phyloP scores from a whole-genome alignment of 30 jellyfish, hydroid and myxozoan genomes.

The Turritopsis dohrnii region DNA sequence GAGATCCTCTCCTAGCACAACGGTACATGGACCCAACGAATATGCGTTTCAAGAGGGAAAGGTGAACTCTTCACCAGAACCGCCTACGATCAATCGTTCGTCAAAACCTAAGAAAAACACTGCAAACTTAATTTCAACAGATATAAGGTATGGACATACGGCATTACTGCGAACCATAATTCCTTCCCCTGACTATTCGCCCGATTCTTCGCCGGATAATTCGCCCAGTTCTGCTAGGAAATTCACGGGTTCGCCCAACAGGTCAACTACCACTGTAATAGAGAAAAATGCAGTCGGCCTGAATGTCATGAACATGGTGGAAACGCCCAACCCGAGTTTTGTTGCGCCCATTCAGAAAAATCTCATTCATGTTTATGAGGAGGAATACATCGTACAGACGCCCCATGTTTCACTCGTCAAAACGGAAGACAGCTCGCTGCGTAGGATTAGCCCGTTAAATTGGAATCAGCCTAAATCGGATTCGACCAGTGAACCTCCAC shows the following conservation, averaged over 20 bases:
- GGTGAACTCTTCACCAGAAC: neutral
- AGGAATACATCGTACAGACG: neutral
- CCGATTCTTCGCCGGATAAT: constrained; percentile 6
- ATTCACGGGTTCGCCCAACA: neutral
- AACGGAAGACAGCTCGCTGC: neutral
- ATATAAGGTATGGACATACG: constrained; percentile 20
- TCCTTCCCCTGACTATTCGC: constrained; percentile 32
- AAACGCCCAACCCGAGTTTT: neutral
- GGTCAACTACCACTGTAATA: neutral
- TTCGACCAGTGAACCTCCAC: neutral
- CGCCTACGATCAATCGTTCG: constrained; percentile 16
- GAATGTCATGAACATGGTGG: neutral
- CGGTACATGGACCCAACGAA: constrained; percentile 1
- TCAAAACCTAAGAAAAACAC: constrained; percentile 6
- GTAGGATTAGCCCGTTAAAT: neutral
- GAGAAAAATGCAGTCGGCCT: neutral
- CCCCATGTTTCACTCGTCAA: neutral
- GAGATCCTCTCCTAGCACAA: neutral
- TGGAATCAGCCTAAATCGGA: neutral
- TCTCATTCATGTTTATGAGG: neutral
- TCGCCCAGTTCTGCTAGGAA: neutral
- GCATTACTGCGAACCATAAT: constrained; percentile 28
- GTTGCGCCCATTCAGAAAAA: constrained; percentile 3
- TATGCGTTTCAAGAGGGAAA: neutral
- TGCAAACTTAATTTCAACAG: neutral